These are phyloP conservation scores for Steinernema hermaphroditum DNA, from an alignment of 2,888 invertebrate species.

Conservation along the genomic window DNA sequence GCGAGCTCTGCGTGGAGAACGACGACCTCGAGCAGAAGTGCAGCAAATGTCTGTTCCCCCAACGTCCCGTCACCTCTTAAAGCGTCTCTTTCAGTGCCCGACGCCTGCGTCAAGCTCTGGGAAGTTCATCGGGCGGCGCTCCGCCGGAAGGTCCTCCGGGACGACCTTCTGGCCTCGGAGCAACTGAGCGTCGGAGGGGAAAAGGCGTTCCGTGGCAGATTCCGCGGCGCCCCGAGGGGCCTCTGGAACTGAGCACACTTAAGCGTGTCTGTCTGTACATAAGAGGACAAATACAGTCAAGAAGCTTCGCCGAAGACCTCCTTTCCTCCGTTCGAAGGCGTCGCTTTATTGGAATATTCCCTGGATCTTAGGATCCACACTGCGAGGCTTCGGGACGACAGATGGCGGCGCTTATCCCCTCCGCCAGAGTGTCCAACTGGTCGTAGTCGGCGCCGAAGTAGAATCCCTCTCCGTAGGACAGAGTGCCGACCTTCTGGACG, in stretches of 20 bases:
- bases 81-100: conserved; percentile 26
- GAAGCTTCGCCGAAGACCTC: too few species aligned
- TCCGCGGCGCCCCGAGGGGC: background rate
- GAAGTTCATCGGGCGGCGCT: conserved; percentile 22
- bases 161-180: background rate
- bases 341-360: too few species aligned
- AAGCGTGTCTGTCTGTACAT: background rate
- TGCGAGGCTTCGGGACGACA: conserved; percentile 33
- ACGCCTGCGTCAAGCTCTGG: conserved; percentile 25
- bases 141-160: background rate
- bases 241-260: background rate
- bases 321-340: too few species aligned
- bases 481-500: conserved; percentile 36
- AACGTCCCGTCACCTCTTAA: too few species aligned
- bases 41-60: conserved; percentile 54
- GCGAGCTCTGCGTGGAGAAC: conserved; percentile 62
- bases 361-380: background rate
- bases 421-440: conserved; percentile 37
- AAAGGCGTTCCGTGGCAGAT: background rate
- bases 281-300: background rate
- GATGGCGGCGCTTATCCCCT: conserved; percentile 45
- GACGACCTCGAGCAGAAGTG: conserved; percentile 60
- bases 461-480: conserved; percentile 46
- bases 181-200: background rate
- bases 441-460: conserved; percentile 47